Evolutionary conservation across 2,797 vertebrate genomes (phyloP), one percentile per base, ranked within the genome.

Genomic region (Nyctalus aviator): DNA sequence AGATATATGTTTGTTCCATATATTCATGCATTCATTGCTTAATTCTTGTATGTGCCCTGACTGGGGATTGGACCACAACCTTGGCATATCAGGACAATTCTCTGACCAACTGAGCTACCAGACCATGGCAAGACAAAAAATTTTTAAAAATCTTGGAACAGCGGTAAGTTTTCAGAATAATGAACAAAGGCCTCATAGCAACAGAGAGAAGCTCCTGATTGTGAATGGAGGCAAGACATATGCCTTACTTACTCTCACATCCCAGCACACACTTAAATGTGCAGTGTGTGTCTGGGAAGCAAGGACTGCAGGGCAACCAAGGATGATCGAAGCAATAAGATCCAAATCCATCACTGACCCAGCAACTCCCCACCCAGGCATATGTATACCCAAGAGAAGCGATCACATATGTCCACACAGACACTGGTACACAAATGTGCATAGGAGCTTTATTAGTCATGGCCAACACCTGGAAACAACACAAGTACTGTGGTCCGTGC

Each of bases 381-480:
- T 55, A 30, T 30, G 5, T 44, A 46, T 9, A 25, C 12, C 20
- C 23, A 8, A 48, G 79, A 81, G 46, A 93, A 77, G 27, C 13
- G 71, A 94, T 69, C 48, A 90, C 50, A 32, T 46, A 69, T 2
- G 48, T 37, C 62, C 46, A 93, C 75, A 25, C 37, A 72, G 57
- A 64, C 44, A 72, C 48, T 25, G 44, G 46, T 59, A 55, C 41
- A 66, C 21, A 35, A 10, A 75, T 76, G 69, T 77, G 79, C 76
- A 94, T 8, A 92, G 94, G 64, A 90, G 77, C 86, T 95, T 95
- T 95, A 92, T 88, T 87, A 84, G 59, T 72, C 18, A 64, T n/a
- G 25, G 48, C 25, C 44, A 8, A 50, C 41, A n/a, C 12, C 8
- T 0, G 7, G 41, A 66, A 75, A 88, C n/a, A 84, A 69, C 46